Conservation (phyloP, 92 coral and sea anemone genomes). For the Bergia puertoricense region DNA sequence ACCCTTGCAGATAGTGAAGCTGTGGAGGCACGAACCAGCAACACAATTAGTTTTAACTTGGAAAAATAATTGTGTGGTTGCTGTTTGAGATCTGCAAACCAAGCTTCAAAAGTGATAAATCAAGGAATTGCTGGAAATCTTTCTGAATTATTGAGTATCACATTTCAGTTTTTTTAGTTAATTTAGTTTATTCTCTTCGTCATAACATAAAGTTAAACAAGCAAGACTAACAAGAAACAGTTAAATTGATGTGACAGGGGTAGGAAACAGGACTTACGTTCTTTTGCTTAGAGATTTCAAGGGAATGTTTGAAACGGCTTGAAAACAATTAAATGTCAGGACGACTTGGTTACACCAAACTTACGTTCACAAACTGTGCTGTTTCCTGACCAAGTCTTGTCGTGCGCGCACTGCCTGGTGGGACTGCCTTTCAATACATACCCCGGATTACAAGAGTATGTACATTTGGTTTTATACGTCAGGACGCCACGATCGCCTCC, state of each 20-base stretch:
- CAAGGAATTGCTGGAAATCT: neutral
- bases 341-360: neutral
- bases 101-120: neutral
- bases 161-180: neutral
- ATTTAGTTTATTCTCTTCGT: neutral
- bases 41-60: too few species aligned
- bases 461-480: conserved; percentile 77
- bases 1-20: too few species aligned
- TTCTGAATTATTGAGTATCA: neutral
- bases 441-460: conserved; percentile 69
- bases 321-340: neutral
- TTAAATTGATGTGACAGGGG: too few species aligned
- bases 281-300: neutral
- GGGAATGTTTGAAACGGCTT: neutral
- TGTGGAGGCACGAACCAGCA: too few species aligned
- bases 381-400: conserved; percentile 89
- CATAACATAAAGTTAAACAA: too few species aligned
- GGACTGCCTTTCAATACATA: conserved; percentile 73
- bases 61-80: neutral
- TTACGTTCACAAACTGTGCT: conserved; percentile 88
- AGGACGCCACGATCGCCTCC: conserved; percentile 49
- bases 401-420: conserved; percentile 77
- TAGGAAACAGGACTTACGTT: too few species aligned
- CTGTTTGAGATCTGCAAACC: neutral
- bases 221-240: too few species aligned